phyloP scores from a whole-genome alignment of 2,113 vertebrate genomes.

The Pseudopipra pipra region DNA sequence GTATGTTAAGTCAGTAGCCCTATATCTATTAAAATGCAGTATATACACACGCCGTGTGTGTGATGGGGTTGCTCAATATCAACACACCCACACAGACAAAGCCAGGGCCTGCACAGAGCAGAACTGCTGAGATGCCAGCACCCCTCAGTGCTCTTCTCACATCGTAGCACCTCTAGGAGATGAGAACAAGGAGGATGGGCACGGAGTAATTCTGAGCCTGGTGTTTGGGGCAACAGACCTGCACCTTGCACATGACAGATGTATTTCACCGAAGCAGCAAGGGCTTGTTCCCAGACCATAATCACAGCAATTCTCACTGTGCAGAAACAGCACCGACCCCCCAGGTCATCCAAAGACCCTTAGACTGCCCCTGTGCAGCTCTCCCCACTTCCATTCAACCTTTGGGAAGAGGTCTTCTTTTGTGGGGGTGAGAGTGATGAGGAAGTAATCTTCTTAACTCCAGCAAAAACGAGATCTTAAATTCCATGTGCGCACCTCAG shows the following conservation, averaged over 20 bases:
- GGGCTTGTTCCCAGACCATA: neutral
- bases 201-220: fast-evolving
- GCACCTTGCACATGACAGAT: neutral
- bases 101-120: neutral
- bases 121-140: neutral
- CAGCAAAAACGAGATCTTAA: neutral
- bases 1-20: constrained; percentile 62
- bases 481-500: fast-evolving
- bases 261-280: neutral
- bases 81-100: neutral
- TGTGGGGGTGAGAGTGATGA: neutral
- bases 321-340: neutral
- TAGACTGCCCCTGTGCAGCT: neutral
- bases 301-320: neutral
- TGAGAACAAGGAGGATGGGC: neutral
- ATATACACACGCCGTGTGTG: neutral
- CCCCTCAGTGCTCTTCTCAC: neutral
- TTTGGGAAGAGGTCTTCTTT: neutral
- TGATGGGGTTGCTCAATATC: neutral
- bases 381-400: neutral
- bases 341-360: neutral
- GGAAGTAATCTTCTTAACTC: neutral
- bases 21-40: constrained; percentile 69
- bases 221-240: neutral
- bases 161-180: neutral